Base-by-base conservation (phyloP, 2,113 vertebrate genomes). In the Phalacrocorax brasilianus region DNA sequence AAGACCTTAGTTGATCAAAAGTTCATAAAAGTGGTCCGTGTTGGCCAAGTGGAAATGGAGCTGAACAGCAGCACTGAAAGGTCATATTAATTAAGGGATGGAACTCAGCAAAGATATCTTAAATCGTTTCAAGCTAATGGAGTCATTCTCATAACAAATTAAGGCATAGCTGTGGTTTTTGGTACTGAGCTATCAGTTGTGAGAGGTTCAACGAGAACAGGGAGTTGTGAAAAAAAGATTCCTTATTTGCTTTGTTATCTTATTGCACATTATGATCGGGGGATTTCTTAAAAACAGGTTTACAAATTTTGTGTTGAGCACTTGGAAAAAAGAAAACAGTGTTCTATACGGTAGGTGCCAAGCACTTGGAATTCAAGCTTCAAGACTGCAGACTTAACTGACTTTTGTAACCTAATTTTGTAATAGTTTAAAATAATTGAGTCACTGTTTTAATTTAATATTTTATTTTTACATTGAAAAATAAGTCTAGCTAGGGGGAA, bases 41-140 rank as follows among this genome's bases (percentile, higher is more conserved):
- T 84, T 95, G 89, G 52, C 47, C 44, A 77, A 55, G 42, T 88
- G 71, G 71, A 96, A 94, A 91, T 56, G n/a, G 33, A 94, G 72
- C 62, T 93, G 79, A 68, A 11, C 42, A 89, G 40, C 93, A 55
- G 71, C 86, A 65, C 49, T 66, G 71, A 97, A 98, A 97, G 88
- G 85, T 94, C 89, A 67, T 63, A 28, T 92, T 96, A 95, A 97
- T 97, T 96, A 97, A 88, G 33, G 33, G 35, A 58, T 74, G 85
- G 44, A 67, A 33, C 50, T 93, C 63, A 22, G 83, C 20, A 93
- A 79, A 88, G 71, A 40, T 59, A 53, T 70, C 85, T 77, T 74
- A 44, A 32, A 17, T 56, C 3, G 4, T n/a, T 91, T 93, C 23
- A 47, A 93, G 91, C 65, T 88, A 90, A 73, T 62, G 40, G 89